Conservation (phyloP, 2,113 vertebrate genomes). For the Dendropsophus ebraccatus region DNA sequence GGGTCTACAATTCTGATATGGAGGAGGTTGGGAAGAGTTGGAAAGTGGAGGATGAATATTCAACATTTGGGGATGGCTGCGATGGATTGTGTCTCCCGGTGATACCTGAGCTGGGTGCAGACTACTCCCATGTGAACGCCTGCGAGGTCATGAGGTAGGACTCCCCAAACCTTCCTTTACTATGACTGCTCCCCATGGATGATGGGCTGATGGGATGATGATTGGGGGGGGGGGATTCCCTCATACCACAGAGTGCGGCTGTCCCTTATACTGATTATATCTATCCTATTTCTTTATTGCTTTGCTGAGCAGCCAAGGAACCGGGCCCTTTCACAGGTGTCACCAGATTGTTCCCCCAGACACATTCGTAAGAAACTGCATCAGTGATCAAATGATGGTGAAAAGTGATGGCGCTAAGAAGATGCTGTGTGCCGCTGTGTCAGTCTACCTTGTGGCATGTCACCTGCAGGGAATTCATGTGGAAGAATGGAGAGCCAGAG, state of each 20-base stretch:
- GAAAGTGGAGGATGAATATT: conserved; percentile 49
- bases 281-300: too few species aligned
- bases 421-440: conserved; percentile 1
- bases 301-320: not conserved
- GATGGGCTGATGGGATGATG: too few species aligned
- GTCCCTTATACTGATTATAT: too few species aligned
- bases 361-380: not conserved
- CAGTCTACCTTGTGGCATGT: conserved; percentile 23
- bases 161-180: too few species aligned
- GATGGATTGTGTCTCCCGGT: not conserved
- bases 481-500: conserved; percentile 13
- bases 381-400: conserved; percentile 43
- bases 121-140: not conserved
- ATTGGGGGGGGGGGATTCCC: too few species aligned
- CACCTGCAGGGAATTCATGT: conserved; percentile 9
- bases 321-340: conserved; percentile 15
- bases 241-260: too few species aligned
- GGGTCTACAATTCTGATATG: rapidly evolving
- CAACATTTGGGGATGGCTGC: conserved; percentile 54
- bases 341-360: not conserved
- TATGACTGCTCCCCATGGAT: too few species aligned
- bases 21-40: conserved; percentile 59
- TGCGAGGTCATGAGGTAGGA: conserved; percentile 46
- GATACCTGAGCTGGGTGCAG: rapidly evolving
- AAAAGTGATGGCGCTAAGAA: not conserved